Evolutionary conservation across 1,140 invertebrate genomes (phyloP), one percentile per base, ranked within the genome.

Genomic region (Homalodisca vitripennis): DNA sequence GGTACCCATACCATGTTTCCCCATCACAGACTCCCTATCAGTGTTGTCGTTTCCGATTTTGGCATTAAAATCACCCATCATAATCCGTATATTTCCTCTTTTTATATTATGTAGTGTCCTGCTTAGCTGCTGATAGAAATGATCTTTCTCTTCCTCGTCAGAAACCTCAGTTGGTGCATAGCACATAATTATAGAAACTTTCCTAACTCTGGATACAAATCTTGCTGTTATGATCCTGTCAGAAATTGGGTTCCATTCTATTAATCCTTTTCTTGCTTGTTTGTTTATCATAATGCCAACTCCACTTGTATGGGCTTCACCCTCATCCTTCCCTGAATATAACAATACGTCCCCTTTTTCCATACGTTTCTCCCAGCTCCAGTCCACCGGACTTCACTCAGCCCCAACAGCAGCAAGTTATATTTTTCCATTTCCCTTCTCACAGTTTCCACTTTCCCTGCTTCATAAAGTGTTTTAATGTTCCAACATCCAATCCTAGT

Each of bases 21-120:
- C 66, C 69, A 68, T 60, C n/a, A 68, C 31, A 30, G 29, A 14
- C 29, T 57, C 67, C 27, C 29, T 14, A 1, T 53, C 67, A 30
- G 27, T n/a, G 26, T 68, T 68, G 12, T 34, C 51, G 14, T 30
- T 31, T 3, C 67, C 67, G 10, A 60, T 53, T 32, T 68, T 68
- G 10, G 67, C 51, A 68, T 70, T 66, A 12, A 70, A 41, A 29
- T 70, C 69, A 10, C 69, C 69, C 51, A 66, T 57, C 14, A 70
- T n/a, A 26, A 70, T 67, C 17, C 53, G n/a, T 12, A 70, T 70
- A 41, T 70, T 65, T 68, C 46, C 48, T 32, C 55, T 70, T 12
- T 67, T 55, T 2, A 67, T 31, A 2, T 30, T 30, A 3, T 26
- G 12, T 30, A 68, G 3, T 26, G 47, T 53, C 24, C 29, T 27